Evolutionary conservation across 1,140 invertebrate species (phyloP).

Genomic region (Dendrolimus punctatus): DNA sequence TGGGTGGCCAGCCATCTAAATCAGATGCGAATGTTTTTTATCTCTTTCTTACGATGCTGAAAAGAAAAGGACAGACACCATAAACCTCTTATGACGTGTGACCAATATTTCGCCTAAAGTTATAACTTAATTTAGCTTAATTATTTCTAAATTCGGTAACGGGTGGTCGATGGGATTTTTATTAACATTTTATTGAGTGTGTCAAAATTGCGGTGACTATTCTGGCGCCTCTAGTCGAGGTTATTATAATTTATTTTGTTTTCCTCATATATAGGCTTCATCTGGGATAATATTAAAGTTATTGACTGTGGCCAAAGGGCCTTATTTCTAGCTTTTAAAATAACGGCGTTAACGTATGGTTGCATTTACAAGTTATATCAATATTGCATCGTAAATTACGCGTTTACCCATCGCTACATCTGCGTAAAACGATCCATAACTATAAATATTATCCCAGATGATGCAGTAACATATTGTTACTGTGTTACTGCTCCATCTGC

Average conservation of each 20-base stretch:
- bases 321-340: conserved; percentile 8
- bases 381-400: too few relatives aligned
- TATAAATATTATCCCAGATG: too few relatives aligned
- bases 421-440: too few relatives aligned
- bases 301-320: too few relatives aligned
- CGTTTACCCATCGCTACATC: too few relatives aligned
- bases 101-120: conserved; percentile 26
- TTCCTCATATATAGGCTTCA: too few relatives aligned
- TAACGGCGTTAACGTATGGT: conserved; percentile 8
- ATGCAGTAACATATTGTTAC: too few relatives aligned
- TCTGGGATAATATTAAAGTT: too few relatives aligned
- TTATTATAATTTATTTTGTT: neutral
- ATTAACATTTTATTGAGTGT: conserved; percentile 29
- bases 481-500: too few relatives aligned
- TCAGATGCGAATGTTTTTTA: conserved; percentile 17
- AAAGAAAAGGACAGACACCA: conserved; percentile 19
- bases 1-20: conserved; percentile 36
- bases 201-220: conserved; percentile 48
- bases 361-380: too few relatives aligned
- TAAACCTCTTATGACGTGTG: conserved; percentile 9
- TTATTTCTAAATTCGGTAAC: conserved; percentile 25
- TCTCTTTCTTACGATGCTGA: conserved; percentile 10
- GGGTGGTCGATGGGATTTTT: conserved; percentile 23
- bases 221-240: conserved; percentile 32
- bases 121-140: conserved; percentile 49